Evolutionary conservation across 1,140 invertebrate genomes (phyloP).

Genomic region (Drosophila santomea): DNA sequence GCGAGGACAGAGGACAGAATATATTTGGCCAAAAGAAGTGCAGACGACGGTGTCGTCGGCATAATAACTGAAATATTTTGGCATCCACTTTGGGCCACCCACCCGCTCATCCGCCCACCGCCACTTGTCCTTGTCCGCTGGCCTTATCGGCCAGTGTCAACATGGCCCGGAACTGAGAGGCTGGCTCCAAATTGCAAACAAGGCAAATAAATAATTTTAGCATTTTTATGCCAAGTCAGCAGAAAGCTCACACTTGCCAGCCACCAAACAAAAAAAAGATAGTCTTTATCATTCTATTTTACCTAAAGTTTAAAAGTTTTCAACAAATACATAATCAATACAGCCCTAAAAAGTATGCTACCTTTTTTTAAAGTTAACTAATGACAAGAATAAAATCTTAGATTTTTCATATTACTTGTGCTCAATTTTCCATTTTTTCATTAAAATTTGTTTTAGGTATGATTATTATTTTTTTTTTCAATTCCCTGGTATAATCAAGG

Average conservation of each 20-base stretch:
- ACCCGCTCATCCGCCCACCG: not conserved
- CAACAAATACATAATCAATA: not conserved
- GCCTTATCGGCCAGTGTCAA: constrained; percentile 74
- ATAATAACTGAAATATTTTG: constrained; percentile 82
- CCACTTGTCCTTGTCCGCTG: constrained; percentile 33
- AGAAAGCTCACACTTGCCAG: constrained; percentile 28
- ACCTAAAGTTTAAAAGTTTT: not conserved
- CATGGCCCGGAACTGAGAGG: constrained; percentile 37
- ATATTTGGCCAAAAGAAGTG: constrained; percentile 31
- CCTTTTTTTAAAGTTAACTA: not conserved
- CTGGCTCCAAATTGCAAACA: constrained; percentile 76
- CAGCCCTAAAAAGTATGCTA: no score
- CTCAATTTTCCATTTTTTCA: no score
- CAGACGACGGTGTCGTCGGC: constrained; percentile 48
- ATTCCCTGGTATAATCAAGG: no score
- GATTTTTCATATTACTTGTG: no score
- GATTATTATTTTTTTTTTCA: no score
- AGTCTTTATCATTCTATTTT: not conserved
- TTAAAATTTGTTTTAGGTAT: no score
- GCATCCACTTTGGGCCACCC: constrained; percentile 47
- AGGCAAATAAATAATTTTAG: constrained; percentile 83
- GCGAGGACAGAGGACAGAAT: constrained; percentile 24
- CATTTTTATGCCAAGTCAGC: constrained; percentile 81
- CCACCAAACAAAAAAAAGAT: not conserved
- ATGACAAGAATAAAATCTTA: no score